Evolutionary conservation across 30 jellyfish, hydroid and myxozoan species (phyloP), one percentile per base, ranked within the genome.

Genomic region (Rhopilema esculentum): DNA sequence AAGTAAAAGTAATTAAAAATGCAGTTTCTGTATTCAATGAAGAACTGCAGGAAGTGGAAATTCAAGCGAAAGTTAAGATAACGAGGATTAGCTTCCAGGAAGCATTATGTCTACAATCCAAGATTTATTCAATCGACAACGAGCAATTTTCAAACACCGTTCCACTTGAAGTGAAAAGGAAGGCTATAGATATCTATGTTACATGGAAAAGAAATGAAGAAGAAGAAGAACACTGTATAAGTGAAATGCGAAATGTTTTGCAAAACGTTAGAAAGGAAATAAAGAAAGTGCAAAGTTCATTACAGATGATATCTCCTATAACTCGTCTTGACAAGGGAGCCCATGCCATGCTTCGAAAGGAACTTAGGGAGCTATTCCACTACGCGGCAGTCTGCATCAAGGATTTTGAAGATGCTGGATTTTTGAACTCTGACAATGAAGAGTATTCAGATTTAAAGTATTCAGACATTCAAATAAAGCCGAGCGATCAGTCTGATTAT

Each of bases 381-480:
- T 63, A 63, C 73, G 73, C 73, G 29, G 73, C 73, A 63, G 73
- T 63, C 27, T 63, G 73, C 73, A 63, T 63, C 73, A 63, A 63
- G 73, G 73, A 63, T 63, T 63, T 63, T 63, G 73, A 63, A 63
- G 73, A 63, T 63, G 73, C 73, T 63, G 73, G 73, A 63, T 63
- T 63, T 63, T 63, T 63, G 7, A 63, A 63, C 73, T 63, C 73
- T 63, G 30, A 63, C 30, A 24, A 63, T 63, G 73, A 63, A 63
- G 29, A 63, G 73, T 63, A 63, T 63, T 63, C 73, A 63, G 73
- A 63, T 63, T 63, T 63, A 63, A 63, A 63, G 30, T 63, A 63
- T 63, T 24, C 73, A 63, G 73, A 63, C 73, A n/a, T 63, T 24
- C 73, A 63, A 63, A 24, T 63, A 63, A 24, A 63, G 73, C 30